Evolutionary conservation across 2,888 invertebrate species (phyloP).

Genomic region (Metallyticus violacea): DNA sequence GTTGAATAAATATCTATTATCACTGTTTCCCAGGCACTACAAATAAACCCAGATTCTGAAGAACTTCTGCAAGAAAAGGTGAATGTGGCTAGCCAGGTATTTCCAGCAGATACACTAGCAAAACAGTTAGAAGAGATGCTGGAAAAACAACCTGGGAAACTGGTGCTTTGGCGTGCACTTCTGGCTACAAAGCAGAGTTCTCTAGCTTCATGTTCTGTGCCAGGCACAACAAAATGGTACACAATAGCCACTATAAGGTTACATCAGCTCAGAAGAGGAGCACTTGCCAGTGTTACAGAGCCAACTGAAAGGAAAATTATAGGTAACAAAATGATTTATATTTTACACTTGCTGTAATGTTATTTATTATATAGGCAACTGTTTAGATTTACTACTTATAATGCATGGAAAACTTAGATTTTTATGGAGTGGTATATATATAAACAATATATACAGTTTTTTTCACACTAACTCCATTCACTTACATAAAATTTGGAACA

Average conservation of each 20-base stretch:
- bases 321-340: constrained; percentile 37
- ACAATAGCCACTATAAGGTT: constrained; percentile 36
- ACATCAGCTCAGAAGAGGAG: constrained; percentile 26
- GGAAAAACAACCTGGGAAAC: constrained; percentile 49
- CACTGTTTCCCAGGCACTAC: constrained; percentile 50
- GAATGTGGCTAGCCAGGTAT: constrained; percentile 50
- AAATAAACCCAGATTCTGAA: constrained; percentile 54
- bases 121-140: constrained; percentile 49
- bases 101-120: constrained; percentile 57
- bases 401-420: too few relatives aligned
- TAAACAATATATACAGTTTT: too few relatives aligned
- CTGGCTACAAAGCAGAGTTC: constrained; percentile 46
- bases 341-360: too few relatives aligned
- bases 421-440: too few relatives aligned
- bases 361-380: too few relatives aligned
- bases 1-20: too few relatives aligned
- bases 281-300: not conserved
- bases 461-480: too few relatives aligned
- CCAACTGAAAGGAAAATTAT: constrained; percentile 33
- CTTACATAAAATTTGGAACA: too few relatives aligned
- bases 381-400: too few relatives aligned
- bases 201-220: constrained; percentile 50
- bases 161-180: constrained; percentile 53
- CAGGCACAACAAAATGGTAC: constrained; percentile 57
- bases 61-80: constrained; percentile 52